Percentiles rank a stretch among this genome's conserved stretches.
These are phyloP conservation scores for Muscicapa adusta DNA, from an alignment of 2,113 vertebrate species.

Conservation along the genomic window DNA sequence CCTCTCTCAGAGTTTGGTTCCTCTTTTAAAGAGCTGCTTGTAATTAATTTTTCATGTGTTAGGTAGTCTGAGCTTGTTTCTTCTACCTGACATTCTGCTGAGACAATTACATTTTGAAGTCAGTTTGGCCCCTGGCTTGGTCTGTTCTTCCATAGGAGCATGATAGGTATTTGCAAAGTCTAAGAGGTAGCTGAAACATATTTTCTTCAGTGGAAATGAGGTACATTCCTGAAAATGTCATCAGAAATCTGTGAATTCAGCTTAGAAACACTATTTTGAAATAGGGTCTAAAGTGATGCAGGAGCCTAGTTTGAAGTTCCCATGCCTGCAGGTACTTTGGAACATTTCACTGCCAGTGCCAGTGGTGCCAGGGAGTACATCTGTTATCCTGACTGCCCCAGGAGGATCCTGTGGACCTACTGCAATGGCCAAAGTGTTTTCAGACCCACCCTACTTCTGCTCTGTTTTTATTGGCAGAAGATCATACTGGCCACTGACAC, in stretches of 20 bases:
- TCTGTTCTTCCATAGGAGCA: not conserved
- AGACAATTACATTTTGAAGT: not conserved
- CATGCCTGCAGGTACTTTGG: not conserved
- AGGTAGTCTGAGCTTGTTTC: not conserved
- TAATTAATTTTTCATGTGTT: not conserved
- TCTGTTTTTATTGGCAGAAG: conserved; percentile 8
- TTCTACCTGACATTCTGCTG: not conserved
- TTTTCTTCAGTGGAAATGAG: not conserved
- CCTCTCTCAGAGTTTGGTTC: not conserved
- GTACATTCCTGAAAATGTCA: not conserved
- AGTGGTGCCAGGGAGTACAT: not conserved
- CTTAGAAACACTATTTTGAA: not conserved
- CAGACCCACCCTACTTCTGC: not conserved
- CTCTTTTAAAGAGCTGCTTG: not conserved
- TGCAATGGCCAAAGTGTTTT: not conserved
- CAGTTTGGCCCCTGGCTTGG: not conserved
- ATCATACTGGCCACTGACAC: not conserved
- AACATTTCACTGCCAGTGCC: not conserved
- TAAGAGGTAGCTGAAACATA: not conserved
- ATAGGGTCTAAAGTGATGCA: not conserved
- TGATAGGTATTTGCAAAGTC: not conserved
- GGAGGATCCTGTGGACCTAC: not conserved
- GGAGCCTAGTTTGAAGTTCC: not conserved
- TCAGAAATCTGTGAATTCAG: not conserved
- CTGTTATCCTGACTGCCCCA: not conserved